phyloP scores from a whole-genome alignment of 2,113 vertebrate genomes.

The Dolichallabes microphthalmus region DNA sequence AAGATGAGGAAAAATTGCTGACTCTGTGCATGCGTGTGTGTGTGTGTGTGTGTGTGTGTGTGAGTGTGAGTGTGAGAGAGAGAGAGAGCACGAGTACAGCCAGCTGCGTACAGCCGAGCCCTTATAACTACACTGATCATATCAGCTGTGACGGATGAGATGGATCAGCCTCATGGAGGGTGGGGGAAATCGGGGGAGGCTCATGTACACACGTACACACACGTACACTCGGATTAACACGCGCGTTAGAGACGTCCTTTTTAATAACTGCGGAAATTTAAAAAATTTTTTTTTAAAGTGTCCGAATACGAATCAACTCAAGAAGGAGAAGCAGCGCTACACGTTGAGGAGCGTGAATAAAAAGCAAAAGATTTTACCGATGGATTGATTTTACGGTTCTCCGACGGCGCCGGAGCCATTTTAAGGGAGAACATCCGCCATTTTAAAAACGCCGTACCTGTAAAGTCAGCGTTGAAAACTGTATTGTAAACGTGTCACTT shows the following conservation, averaged over 20 bases:
- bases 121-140: constrained; percentile 9
- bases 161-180: not conserved
- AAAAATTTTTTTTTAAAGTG: not conserved
- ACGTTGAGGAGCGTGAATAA: too few relatives aligned
- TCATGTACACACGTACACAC: not conserved
- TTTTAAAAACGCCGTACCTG: not conserved
- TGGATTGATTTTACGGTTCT: not conserved
- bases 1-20: constrained; percentile 11
- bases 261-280: not conserved
- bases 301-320: not conserved
- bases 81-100: not conserved
- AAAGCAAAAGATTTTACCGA: too few relatives aligned
- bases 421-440: not conserved
- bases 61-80: constrained; percentile 6
- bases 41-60: constrained; percentile 31
- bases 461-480: not conserved
- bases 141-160: constrained; percentile 6
- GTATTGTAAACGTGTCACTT: not conserved
- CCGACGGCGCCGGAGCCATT: not conserved
- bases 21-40: not conserved
- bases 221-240: not conserved
- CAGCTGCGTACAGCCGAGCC: not conserved
- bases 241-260: not conserved
- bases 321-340: not conserved
- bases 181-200: too few relatives aligned